phyloP scores from a whole-genome alignment of 2,797 vertebrate genomes.

The Amblyopsis hoosieri region DNA sequence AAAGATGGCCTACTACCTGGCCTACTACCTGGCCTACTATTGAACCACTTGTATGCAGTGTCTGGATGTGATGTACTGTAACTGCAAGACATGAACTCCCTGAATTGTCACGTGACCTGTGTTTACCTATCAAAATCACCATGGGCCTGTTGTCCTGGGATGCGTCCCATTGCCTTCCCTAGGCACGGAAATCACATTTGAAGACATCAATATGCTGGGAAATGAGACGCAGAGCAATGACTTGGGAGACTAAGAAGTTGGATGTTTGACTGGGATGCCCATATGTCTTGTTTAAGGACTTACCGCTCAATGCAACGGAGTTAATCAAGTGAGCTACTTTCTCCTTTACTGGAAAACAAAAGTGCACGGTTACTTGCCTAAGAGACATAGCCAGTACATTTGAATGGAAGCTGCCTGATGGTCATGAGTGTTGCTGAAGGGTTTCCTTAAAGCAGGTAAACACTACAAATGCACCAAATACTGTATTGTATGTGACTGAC shows the following conservation, averaged over 20 bases:
- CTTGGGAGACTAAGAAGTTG: slow-evolving; percentile 57
- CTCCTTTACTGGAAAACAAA: slow-evolving; percentile 48
- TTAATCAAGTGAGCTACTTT: slow-evolving; percentile 48
- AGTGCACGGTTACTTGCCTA: slow-evolving; percentile 18
- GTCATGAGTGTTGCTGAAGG: slow-evolving; percentile 9
- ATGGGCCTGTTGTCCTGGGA: slow-evolving; percentile 22
- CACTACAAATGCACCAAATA: too few species aligned
- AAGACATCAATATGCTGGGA: slow-evolving; percentile 72
- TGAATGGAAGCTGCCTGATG: slow-evolving; percentile 9
- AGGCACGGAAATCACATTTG: slow-evolving; percentile 66
- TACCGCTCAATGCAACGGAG: slow-evolving; percentile 41
- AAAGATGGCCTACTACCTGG: too few species aligned
- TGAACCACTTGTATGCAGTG: too few species aligned
- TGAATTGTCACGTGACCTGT: not conserved
- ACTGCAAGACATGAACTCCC: not conserved
- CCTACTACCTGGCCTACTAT: too few species aligned
- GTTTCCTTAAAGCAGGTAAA: slow-evolving; percentile 1
- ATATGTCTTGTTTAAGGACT: slow-evolving; percentile 71
- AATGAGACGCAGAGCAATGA: slow-evolving; percentile 75
- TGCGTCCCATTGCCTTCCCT: slow-evolving; percentile 45
- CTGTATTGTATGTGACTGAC: not conserved
- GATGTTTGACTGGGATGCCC: slow-evolving; percentile 59
- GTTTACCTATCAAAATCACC: not conserved
- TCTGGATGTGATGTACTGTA: not conserved
- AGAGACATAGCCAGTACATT: slow-evolving; percentile 13